Evolutionary conservation across 2,797 vertebrate genomes (phyloP).

Genomic region (Sebastes taczanowskii): DNA sequence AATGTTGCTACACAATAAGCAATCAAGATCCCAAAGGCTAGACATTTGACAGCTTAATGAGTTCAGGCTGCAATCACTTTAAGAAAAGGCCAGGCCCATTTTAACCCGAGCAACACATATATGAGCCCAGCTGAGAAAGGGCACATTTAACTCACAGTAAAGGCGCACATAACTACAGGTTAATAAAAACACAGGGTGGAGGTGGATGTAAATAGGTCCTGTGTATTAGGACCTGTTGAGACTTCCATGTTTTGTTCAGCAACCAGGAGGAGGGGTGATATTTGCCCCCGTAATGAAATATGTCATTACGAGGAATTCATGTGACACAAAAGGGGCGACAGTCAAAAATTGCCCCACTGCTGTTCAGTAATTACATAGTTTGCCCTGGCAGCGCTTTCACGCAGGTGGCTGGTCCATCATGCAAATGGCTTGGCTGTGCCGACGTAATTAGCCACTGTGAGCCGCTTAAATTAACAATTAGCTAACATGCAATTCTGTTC

Average conservation of each 20-base stretch:
- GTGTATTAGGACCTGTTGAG: constrained; percentile 90
- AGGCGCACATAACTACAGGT: constrained; percentile 71
- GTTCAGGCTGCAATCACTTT: constrained; percentile 77
- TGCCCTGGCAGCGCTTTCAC: constrained; percentile 95
- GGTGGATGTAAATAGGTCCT: constrained; percentile 86
- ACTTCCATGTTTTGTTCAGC: constrained; percentile 88
- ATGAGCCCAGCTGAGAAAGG: constrained; percentile 63
- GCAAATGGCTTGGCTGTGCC: constrained; percentile 98
- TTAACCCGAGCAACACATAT: constrained; percentile 51
- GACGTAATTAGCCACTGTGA: constrained; percentile 97
- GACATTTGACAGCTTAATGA: constrained; percentile 80
- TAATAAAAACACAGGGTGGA: constrained; percentile 70
- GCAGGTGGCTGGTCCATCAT: constrained; percentile 99
- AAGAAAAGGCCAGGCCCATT: constrained; percentile 69
- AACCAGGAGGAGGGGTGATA: constrained; percentile 87
- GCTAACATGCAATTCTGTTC: constrained; percentile 99
- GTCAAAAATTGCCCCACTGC: constrained; percentile 99
- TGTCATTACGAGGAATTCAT: constrained; percentile 99
- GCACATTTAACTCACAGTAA: constrained; percentile 76
- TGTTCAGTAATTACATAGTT: constrained; percentile 99
- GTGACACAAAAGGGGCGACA: constrained; percentile 97
- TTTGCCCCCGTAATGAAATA: constrained; percentile 99
- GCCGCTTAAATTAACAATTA: constrained; percentile 99
- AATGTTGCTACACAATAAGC: constrained; percentile 79
- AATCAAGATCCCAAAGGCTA: constrained; percentile 75